Conservation (phyloP, 2,888 invertebrate genomes). For the Resseliella maxima region DNA sequence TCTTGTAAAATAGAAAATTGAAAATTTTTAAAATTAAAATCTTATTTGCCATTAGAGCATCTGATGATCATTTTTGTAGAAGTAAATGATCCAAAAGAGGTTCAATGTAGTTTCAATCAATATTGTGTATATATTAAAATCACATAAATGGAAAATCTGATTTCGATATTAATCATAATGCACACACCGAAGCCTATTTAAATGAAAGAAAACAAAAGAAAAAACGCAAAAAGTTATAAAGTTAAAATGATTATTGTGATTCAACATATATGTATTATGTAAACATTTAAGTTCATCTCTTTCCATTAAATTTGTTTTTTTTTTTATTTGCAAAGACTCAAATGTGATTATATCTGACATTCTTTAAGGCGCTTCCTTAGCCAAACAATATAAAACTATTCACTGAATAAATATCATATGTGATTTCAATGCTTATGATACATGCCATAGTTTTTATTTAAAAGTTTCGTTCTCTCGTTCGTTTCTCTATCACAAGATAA, state of each 20-base stretch:
- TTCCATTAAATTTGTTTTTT: not conserved
- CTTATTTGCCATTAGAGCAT: too few species aligned
- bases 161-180: constrained; percentile 38
- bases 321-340: not conserved
- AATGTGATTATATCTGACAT: constrained; percentile 25
- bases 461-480: not conserved
- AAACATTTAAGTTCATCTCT: constrained; percentile 1
- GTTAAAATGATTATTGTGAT: not conserved
- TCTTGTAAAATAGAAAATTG: too few species aligned
- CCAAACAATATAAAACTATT: constrained; percentile 21
- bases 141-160: not conserved
- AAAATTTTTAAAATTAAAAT: too few species aligned
- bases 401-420: not conserved
- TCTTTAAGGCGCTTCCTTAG: not conserved
- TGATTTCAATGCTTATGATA: not conserved
- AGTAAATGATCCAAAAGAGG: not conserved
- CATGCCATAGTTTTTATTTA: not conserved
- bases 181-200: not conserved
- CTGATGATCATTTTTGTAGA: not conserved
- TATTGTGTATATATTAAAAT: not conserved
- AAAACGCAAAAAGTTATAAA: not conserved
- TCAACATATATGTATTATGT: not conserved
- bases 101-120: not conserved
- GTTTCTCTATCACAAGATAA: not conserved
- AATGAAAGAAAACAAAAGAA: not conserved